Conservation (phyloP, 2,113 vertebrate species). For the Struthio camelus region DNA sequence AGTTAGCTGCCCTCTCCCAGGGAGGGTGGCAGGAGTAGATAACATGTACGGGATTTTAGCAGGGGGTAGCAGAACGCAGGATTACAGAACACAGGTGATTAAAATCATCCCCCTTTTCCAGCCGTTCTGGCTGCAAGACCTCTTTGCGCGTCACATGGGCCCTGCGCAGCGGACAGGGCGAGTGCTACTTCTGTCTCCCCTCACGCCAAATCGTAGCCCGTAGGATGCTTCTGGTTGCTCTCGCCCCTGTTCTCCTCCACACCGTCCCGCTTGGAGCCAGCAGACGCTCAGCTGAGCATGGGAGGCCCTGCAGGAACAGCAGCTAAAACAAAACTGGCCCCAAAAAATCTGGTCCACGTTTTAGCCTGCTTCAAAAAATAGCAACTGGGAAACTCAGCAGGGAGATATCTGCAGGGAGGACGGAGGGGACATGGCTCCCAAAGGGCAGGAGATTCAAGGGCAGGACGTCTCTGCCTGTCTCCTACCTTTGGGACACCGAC, state of each 20-base stretch:
- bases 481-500: neutral
- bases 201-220: fast-evolving
- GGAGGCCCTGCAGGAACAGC: neutral
- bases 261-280: neutral
- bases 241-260: fast-evolving
- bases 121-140: neutral
- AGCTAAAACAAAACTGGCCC: neutral
- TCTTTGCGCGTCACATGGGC: fast-evolving
- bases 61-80: neutral
- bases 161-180: neutral
- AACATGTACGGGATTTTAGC: neutral
- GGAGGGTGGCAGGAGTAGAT: neutral
- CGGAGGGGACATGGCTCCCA: fast-evolving
- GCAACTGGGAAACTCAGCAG: neutral
- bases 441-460: slow-evolving; percentile 16
- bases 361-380: slow-evolving; percentile 54
- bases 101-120: neutral
- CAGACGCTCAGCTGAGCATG: neutral
- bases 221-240: neutral
- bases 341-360: slow-evolving; percentile 31
- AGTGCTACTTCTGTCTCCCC: fast-evolving
- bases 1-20: neutral
- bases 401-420: neutral
- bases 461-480: neutral
- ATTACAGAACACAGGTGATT: neutral